phyloP scores from a whole-genome alignment of 2,888 invertebrate species.

The Julus scanicus region DNA sequence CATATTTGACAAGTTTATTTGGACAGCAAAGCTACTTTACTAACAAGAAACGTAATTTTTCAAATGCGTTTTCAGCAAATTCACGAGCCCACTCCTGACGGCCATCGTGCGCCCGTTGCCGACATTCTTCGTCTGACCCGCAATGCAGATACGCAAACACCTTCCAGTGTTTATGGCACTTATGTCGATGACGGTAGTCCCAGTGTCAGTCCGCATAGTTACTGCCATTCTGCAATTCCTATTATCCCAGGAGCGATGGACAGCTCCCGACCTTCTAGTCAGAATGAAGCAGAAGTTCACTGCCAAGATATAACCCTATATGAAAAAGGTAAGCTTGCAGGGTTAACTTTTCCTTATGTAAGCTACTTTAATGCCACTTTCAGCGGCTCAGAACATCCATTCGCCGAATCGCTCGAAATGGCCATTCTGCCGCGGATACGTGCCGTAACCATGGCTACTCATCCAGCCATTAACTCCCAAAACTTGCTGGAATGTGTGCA shows the following conservation, averaged over 20 bases:
- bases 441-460: conserved; percentile 16
- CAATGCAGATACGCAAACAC: conserved; percentile 87
- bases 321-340: conserved; percentile 52
- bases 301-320: conserved; percentile 50
- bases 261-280: conserved; percentile 72
- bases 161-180: conserved; percentile 69
- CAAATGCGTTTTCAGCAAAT: conserved; percentile 61
- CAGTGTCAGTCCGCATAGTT: conserved; percentile 60
- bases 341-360: background rate
- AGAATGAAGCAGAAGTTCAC: conserved; percentile 62
- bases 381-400: background rate
- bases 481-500: background rate
- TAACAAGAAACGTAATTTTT: background rate
- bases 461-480: background rate
- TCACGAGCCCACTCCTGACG: conserved; percentile 81
- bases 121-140: conserved; percentile 76
- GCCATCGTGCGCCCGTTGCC: conserved; percentile 84
- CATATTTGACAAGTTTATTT: conserved; percentile 21
- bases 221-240: conserved; percentile 74
- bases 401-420: background rate
- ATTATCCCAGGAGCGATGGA: conserved; percentile 67
- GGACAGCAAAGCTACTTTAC: conserved; percentile 15
- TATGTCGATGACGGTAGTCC: conserved; percentile 60
- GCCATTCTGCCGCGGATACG: background rate
- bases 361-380: conserved; percentile 27